Evolutionary conservation across 2,888 invertebrate species (phyloP), one percentile per base, ranked within the genome.

Genomic region (Agrilus cyanescens): DNA sequence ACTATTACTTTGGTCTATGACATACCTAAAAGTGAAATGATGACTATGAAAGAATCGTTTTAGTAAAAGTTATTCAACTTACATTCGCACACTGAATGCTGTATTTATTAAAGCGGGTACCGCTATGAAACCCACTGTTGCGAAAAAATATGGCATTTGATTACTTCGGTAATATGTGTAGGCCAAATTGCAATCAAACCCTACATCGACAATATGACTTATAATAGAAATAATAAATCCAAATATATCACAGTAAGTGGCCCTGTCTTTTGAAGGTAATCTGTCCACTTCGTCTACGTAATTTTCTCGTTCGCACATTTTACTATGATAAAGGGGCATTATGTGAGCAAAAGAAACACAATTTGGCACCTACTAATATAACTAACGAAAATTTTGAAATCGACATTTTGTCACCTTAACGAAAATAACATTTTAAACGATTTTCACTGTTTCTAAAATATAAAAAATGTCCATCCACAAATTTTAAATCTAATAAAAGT

Each of bases 61-160:
- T 25, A 25, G 25, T 3, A 25, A 25, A 10, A 25, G 13, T n/a
- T 29, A 12, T 16, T 32, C 18, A 37, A 72, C 74, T 71, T 65
- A 81, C 85, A 86, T 85, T 63, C 80, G 67, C 50, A 80, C 72
- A 39, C 84, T 85, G 40, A 86, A 77, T 10, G 77, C 74, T 10
- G 82, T 83, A 61, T 82, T 85, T 20, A 85, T 76, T 48, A 85
- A 69, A 0, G 85, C 82, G 37, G 86, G 85, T 52, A 84, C 61
- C 37, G 84, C 67, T 50, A 86, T 80, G 57, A 85, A 82, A 30
- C 71, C 71, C 36, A 82, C 60, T 1, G 86, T 86, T 65, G 80
- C 75, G 16, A 72, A 69, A 57, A 84, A 85, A 62, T 80, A 81
- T 40, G 67, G 66, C 48, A 71, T 65, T 55, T 75, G 70, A 12